Percentiles rank a stretch among this genome's conserved stretches.
phyloP scores from a whole-genome alignment of 2,888 invertebrate species.

The Mycalesis mineus region DNA sequence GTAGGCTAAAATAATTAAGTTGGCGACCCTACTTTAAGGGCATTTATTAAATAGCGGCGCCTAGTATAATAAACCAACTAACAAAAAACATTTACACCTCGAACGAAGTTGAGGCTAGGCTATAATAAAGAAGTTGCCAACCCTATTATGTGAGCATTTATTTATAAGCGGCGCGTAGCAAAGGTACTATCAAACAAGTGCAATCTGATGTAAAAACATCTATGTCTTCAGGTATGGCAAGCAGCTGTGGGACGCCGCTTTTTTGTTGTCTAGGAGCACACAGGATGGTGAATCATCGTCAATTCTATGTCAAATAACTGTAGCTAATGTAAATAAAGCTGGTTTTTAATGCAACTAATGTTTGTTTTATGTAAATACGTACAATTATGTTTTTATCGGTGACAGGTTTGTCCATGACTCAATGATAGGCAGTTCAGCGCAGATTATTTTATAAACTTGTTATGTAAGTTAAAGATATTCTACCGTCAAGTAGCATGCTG shows the following conservation, averaged over 20 bases:
- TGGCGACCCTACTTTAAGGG: constrained; percentile 16
- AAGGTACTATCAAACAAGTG: constrained; percentile 47
- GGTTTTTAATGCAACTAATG: not conserved
- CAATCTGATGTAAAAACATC: constrained; percentile 38
- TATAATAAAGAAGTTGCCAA: not conserved
- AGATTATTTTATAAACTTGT: not conserved
- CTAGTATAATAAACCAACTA: too few species aligned
- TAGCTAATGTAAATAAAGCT: constrained; percentile 4
- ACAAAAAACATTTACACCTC: too few species aligned
- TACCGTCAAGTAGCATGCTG: too few species aligned
- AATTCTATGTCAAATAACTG: constrained; percentile 33
- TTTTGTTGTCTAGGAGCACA: constrained; percentile 20
- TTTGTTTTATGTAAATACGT: not conserved
- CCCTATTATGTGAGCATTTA: constrained; percentile 20
- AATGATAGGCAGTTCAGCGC: not conserved
- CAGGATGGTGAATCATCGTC: constrained; percentile 30
- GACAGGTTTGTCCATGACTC: not conserved
- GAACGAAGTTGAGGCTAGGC: too few species aligned
- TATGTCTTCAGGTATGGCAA: constrained; percentile 27
- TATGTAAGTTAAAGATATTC: not conserved
- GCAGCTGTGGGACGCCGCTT: constrained; percentile 14
- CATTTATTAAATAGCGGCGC: constrained; percentile 36
- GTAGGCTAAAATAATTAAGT: not conserved
- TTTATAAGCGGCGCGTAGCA: constrained; percentile 41
- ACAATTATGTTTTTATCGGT: not conserved